These are phyloP conservation scores for Meiosimyza platycephala DNA, from an alignment of 2,888 invertebrate genomes.

Conservation along the genomic window DNA sequence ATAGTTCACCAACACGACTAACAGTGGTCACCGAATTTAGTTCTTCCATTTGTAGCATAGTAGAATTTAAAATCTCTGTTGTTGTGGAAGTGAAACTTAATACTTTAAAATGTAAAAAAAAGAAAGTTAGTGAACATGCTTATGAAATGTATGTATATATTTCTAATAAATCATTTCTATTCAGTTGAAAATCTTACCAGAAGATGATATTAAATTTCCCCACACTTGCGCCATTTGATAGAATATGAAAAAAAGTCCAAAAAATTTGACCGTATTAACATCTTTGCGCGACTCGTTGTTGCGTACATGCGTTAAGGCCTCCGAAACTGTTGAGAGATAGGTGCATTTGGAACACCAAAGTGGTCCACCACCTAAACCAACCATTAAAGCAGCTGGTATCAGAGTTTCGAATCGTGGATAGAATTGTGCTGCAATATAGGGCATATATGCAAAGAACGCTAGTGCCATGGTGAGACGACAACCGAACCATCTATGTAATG, in stretches of 20 bases:
- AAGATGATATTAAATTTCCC: constrained; percentile 91
- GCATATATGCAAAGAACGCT: constrained; percentile 89
- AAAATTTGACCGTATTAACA: constrained; percentile 88
- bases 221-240: constrained; percentile 96
- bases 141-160: neutral
- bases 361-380: constrained; percentile 84
- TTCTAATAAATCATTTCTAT: neutral
- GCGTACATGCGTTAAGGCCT: constrained; percentile 79
- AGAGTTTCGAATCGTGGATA: constrained; percentile 86
- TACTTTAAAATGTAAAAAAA: constrained; percentile 44
- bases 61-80: constrained; percentile 43
- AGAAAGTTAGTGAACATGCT: neutral
- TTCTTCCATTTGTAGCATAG: constrained; percentile 21
- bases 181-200: constrained; percentile 68
- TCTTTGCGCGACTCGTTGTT: constrained; percentile 74
- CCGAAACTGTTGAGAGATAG: constrained; percentile 85
- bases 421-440: constrained; percentile 92
- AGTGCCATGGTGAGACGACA: constrained; percentile 90
- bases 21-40: neutral
- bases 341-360: constrained; percentile 97
- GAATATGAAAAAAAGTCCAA: constrained; percentile 96
- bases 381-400: constrained; percentile 74
- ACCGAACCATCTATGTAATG: constrained; percentile 78
- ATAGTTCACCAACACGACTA: constrained; percentile 70
- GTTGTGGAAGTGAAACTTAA: constrained; percentile 38